phyloP scores from a whole-genome alignment of 1,140 invertebrate genomes.

The Caenorhabditis brenneri region DNA sequence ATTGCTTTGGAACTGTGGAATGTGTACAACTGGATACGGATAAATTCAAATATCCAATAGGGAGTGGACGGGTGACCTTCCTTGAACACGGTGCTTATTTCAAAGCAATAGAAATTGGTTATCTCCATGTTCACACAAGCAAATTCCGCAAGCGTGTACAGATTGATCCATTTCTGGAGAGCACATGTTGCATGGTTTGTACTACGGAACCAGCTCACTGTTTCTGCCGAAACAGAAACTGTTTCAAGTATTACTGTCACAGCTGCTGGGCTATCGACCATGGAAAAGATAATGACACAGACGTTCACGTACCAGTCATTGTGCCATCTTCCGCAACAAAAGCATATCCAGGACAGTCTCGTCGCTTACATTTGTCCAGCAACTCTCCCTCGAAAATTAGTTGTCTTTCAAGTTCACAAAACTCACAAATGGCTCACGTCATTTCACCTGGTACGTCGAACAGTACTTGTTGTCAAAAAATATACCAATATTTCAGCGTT shows the following conservation, averaged over 20 bases:
- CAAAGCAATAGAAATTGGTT: conserved; percentile 88
- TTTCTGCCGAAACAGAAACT: conserved; percentile 48
- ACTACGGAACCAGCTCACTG: conserved; percentile 65
- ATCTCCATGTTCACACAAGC: conserved; percentile 89
- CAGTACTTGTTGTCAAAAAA: neutral
- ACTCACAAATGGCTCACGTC: neutral
- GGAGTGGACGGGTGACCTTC: conserved; percentile 91
- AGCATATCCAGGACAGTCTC: neutral
- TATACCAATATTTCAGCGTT: neutral
- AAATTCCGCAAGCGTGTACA: conserved; percentile 94
- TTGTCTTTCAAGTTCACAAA: no score
- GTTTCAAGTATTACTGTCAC: conserved; percentile 50
- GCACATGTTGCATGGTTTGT: conserved; percentile 87
- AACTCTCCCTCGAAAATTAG: neutral
- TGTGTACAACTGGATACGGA: conserved; percentile 97
- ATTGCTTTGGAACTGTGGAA: conserved; percentile 90
- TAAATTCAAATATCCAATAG: conserved; percentile 95
- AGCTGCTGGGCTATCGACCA: conserved; percentile 41
- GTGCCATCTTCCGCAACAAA: conserved; percentile 4
- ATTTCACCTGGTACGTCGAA: neutral
- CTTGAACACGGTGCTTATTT: conserved; percentile 87
- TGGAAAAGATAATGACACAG: neutral
- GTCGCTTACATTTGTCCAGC: neutral
- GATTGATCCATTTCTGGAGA: conserved; percentile 94
- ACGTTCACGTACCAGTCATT: conserved; percentile 3